Evolutionary conservation across 2,113 vertebrate genomes (phyloP).

Genomic region (Paracanthobrama guichenoti): DNA sequence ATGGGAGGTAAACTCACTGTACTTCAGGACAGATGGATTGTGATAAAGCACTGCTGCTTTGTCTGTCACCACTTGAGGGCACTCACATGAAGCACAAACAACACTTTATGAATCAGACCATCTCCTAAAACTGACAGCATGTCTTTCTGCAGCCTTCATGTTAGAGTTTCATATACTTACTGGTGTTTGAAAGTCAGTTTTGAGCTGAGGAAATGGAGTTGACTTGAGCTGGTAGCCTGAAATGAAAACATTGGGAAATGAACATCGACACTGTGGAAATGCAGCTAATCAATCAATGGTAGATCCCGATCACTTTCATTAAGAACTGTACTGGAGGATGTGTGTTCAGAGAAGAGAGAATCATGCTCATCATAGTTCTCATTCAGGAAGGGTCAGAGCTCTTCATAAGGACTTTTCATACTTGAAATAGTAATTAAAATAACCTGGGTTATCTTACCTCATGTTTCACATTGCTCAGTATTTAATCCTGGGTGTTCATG

Average conservation of each 20-base stretch:
- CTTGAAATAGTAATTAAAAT: not conserved
- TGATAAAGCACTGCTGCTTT: not conserved
- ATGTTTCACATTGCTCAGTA: too few species aligned
- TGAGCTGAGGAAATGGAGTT: not conserved
- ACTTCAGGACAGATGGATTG: not conserved
- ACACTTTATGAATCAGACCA: not conserved
- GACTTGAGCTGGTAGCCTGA: not conserved
- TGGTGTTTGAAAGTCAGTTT: too few species aligned
- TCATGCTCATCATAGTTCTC: not conserved
- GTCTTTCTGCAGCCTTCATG: not conserved
- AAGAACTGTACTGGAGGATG: not conserved
- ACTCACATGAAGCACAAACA: not conserved
- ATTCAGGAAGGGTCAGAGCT: not conserved
- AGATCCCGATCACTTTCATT: not conserved
- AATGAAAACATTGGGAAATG: not conserved
- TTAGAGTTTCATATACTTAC: not conserved
- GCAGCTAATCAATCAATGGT: not conserved
- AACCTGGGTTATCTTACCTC: too few species aligned
- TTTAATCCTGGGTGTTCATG: too few species aligned
- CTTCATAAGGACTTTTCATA: not conserved
- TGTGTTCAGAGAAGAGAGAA: not conserved
- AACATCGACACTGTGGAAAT: not conserved
- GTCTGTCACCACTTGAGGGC: constrained; percentile 6
- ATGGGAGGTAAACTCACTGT: not conserved
- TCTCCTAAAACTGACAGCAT: not conserved